Evolutionary conservation across 2,113 vertebrate species (phyloP).

Genomic region (Microtus pennsylvanicus): DNA sequence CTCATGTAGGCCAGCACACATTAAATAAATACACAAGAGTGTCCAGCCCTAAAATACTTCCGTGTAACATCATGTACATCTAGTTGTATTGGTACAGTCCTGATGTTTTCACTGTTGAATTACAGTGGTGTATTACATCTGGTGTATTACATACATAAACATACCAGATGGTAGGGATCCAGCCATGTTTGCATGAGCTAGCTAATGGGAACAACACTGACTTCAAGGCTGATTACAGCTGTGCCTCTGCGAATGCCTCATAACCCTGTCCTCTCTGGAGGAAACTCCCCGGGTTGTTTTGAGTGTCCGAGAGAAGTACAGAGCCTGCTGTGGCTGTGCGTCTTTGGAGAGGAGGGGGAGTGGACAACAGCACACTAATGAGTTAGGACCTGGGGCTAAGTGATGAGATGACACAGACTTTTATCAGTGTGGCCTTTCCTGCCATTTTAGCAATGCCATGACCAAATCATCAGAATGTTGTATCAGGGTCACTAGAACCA

Average conservation of each 20-base stretch:
- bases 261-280: neutral
- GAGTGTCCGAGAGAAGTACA: neutral
- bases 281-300: neutral
- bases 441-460: neutral
- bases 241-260: neutral
- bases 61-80: neutral
- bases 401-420: neutral
- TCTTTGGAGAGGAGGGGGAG: neutral
- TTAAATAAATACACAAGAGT: neutral
- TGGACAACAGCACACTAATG: neutral
- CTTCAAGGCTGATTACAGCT: neutral
- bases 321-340: neutral
- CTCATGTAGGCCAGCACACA: neutral
- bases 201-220: neutral
- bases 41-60: neutral
- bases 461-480: slow-evolving; percentile 15
- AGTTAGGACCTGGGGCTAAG: neutral
- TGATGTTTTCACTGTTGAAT: neutral
- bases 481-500: slow-evolving; percentile 7
- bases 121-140: too few relatives aligned
- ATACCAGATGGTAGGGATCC: neutral
- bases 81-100: neutral
- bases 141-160: too few relatives aligned
- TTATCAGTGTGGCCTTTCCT: neutral
- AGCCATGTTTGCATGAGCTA: neutral